Base-by-base conservation (phyloP, 2,797 vertebrate genomes). In the Protosalanx chinensis region DNA sequence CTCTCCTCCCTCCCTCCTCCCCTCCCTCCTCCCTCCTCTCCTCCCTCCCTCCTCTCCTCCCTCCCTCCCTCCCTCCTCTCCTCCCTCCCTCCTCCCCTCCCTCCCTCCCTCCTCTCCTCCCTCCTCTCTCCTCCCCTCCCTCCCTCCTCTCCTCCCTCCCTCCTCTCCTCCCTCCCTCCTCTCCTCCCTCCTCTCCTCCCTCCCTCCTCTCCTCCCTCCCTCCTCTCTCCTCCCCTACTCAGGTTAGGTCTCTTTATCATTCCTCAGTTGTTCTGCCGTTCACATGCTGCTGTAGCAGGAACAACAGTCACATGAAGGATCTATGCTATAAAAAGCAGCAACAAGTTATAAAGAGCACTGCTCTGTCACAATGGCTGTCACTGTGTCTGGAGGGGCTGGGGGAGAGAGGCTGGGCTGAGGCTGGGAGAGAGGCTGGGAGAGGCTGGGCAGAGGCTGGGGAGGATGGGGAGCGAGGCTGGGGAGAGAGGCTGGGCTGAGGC, bases 351-450 rank as follows among this genome's bases (percentile, higher is more conserved):
- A 77, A 73, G 84, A 81, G 81, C 85, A 84, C 83, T 84, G 88
- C 82, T 82, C 83, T 88, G 87, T 91, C 90, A 91, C 88, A 84
- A 89, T 91, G 90, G 81, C 86, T 87, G 86, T 89, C 87, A 90
- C 87, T 88, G 83, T 87, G 82, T 85, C 85, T 84, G 73, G 79
- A 49, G 71, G 88, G 88, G 85, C 82, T 73, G 46, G 5, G 46
- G 46, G 8, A 6, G 8, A 6, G 46, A 49, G 46, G 46, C 46
- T 49, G 46, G 46, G 5, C 15, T 10, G 46, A 49, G 46, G 46
- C 46, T 49, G 46, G 46, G 33, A 35, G 33, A 35, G 33, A 35
- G 33, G 33, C 6, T 33, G 33, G 33, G 2, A 33, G 33, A 33
- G 33, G 33, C 33, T 33, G 33, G 33, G 33, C 2, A 33, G 13